Base-by-base conservation (phyloP, 2,888 invertebrate species). In the Cosmia trapezina region DNA sequence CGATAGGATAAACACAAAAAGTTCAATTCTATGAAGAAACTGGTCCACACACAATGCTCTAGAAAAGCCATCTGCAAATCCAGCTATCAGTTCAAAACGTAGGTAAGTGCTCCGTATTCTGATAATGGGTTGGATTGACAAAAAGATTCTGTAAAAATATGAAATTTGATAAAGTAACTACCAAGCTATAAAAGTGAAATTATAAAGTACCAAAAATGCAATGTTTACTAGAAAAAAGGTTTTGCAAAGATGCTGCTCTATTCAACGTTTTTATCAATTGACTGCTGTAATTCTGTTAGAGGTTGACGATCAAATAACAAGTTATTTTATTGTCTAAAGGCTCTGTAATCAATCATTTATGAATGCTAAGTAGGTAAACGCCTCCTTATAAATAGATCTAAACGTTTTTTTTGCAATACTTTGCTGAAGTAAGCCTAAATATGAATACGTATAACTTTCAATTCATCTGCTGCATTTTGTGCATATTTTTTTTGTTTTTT, bases 261-360 rank as follows among this genome's bases (percentile, higher is more conserved):
- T 12, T 56, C 33, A 49, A 22, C 3, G 49, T 37, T 77, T 37
- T 28, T 6, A 9, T n/a, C 6, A 68, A 73, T 51, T 41, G 43
- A 14, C n/a, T 33, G 8, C 19, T 60, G 28, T 54, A 37, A 33
- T 33, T 57, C 45, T 53, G 17, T 47, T 14, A 9, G 61, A 14
- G 14, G 0, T 62, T 72, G 62, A 73, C 49, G 68, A 56, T 19
- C 47, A 81, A 90, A 86, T 91, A 88, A 87, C 86, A 77, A 83
- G 80, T 86, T 80, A 85, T 86, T 88, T 83, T 73, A 75, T 73
- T 78, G 83, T 85, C 83, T 62, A 77, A 79, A 76, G 69, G 74
- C 75, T 70, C 65, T 89, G 76, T 87, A 84, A 92, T 93, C 89
- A 91, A 89, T 90, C 88, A 87, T 84, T 91, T 87, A 91, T 72